phyloP scores from a whole-genome alignment of 2,113 vertebrate species.

The Nipponia nippon region DNA sequence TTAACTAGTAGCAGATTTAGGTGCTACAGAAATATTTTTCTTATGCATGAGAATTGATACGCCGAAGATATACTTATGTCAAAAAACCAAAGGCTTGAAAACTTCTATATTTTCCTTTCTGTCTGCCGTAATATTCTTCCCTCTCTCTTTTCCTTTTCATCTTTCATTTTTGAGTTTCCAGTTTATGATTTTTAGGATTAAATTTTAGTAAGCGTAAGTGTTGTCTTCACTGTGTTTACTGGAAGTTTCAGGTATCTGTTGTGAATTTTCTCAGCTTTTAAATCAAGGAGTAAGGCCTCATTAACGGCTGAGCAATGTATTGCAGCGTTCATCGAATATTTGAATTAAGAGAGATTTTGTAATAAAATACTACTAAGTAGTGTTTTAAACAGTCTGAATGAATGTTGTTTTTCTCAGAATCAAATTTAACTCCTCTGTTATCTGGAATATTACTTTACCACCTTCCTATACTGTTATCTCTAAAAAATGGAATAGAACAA shows the following conservation, averaged over 20 bases:
- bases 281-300: not conserved
- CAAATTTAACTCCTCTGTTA: not conserved
- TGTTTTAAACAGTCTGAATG: not conserved
- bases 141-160: not conserved
- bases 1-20: not conserved
- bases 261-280: not conserved
- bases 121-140: not conserved
- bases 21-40: not conserved
- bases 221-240: not conserved
- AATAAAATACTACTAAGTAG: not conserved
- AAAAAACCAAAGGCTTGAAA: not conserved
- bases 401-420: not conserved
- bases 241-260: not conserved
- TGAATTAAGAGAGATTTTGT: not conserved
- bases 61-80: rapidly evolving
- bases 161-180: not conserved
- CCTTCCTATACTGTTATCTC: not conserved
- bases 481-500: not conserved
- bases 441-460: not conserved
- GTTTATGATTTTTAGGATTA: not conserved
- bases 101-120: not conserved
- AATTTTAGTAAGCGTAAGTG: not conserved
- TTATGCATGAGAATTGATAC: not conserved
- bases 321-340: not conserved
- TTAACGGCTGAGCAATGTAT: not conserved